Conservation (phyloP, 2,113 vertebrate species). For the Eudyptes chrysolophus region DNA sequence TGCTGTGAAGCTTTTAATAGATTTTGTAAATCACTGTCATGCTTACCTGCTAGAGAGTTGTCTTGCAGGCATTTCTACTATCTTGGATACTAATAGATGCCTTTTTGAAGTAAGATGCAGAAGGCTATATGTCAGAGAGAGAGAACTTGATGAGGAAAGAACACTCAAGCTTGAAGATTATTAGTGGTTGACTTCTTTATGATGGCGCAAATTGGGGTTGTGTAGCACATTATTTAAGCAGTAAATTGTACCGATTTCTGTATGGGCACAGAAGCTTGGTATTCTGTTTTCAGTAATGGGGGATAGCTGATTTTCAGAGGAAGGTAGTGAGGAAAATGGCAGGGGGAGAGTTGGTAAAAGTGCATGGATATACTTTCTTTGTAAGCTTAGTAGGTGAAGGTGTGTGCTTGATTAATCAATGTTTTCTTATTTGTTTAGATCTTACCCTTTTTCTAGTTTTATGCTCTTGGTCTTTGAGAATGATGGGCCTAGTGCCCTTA, state of each 20-base stretch:
- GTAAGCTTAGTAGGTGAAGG: not conserved
- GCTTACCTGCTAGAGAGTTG: not conserved
- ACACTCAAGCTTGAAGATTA: not conserved
- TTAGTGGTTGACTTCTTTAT: not conserved
- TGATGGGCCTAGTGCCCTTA: not conserved
- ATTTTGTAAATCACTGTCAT: not conserved
- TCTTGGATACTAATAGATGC: not conserved
- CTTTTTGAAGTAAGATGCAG: not conserved
- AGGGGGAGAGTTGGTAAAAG: not conserved
- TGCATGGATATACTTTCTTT: not conserved
- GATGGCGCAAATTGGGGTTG: not conserved
- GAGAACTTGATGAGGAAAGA: not conserved
- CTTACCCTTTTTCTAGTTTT: not conserved
- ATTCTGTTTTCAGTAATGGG: not conserved
- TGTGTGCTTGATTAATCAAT: not conserved
- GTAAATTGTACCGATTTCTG: not conserved
- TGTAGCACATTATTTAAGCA: not conserved
- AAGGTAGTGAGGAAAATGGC: not conserved
- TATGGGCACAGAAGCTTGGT: not conserved
- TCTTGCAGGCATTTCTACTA: not conserved
- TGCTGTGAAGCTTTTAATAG: not conserved
- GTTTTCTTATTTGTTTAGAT: not conserved
- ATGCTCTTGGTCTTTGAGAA: not conserved
- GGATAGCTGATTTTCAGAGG: not conserved
- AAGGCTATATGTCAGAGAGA: not conserved